Conservation (phyloP, 2,113 vertebrate species). For the Romanogobio albipinnatus region DNA sequence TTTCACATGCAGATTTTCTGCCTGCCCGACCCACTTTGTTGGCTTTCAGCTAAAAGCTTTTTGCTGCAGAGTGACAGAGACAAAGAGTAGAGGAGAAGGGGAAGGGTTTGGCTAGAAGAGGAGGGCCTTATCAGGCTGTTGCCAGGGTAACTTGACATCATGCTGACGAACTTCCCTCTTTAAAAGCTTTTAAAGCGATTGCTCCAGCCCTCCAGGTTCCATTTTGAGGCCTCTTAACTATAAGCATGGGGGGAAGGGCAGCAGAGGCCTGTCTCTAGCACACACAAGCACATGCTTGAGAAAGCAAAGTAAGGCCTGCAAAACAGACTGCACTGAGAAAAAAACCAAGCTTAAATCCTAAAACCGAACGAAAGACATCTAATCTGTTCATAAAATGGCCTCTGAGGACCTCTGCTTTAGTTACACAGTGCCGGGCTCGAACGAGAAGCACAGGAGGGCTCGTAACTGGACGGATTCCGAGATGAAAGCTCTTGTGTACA, state of each 20-base stretch:
- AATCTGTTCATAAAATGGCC: slow-evolving; percentile 79
- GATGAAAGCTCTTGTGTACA: slow-evolving; percentile 95
- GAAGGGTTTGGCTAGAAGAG: slow-evolving; percentile 52
- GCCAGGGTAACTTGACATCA: slow-evolving; percentile 99
- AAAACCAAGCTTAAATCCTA: slow-evolving; percentile 26
- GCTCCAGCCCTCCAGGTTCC: slow-evolving; percentile 94
- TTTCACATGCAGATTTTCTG: slow-evolving; percentile 89
- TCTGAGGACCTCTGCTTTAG: slow-evolving; percentile 83
- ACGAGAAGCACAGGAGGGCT: slow-evolving; percentile 94
- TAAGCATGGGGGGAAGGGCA: slow-evolving; percentile 85
- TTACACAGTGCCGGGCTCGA: slow-evolving; percentile 85
- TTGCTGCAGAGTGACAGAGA: slow-evolving; percentile 82
- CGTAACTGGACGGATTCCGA: slow-evolving; percentile 98
- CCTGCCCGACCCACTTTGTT: slow-evolving; percentile 87
- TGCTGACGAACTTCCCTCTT: slow-evolving; percentile 93
- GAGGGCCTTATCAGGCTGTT: slow-evolving; percentile 87
- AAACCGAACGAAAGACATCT: slow-evolving; percentile 24
- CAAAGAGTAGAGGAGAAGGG: slow-evolving; percentile 64
- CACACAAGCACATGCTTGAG: slow-evolving; percentile 52
- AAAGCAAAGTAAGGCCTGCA: slow-evolving; percentile 45
- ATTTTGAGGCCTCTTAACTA: slow-evolving; percentile 94
- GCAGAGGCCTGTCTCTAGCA: slow-evolving; percentile 62
- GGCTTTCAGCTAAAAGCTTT: slow-evolving; percentile 99
- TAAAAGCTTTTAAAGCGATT: slow-evolving; percentile 99
- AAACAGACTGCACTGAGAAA: slow-evolving; percentile 45